Percentiles rank a stretch among this genome's conserved stretches.
phyloP scores from a whole-genome alignment of 2,888 invertebrate genomes.

The Poecilobothrus nobilitatus region DNA sequence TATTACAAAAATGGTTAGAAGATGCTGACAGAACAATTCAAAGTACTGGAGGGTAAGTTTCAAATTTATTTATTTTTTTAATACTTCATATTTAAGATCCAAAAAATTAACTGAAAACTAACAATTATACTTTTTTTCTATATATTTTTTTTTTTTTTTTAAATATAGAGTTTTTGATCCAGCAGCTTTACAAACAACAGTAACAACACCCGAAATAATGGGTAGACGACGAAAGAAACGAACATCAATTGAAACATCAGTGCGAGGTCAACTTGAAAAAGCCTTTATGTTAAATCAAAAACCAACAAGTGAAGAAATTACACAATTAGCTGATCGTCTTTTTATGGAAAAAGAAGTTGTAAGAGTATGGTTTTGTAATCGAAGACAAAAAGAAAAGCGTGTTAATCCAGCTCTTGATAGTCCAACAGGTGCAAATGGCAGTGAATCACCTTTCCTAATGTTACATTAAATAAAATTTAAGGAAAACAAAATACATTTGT shows the following conservation, averaged over 20 bases:
- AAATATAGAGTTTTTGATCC: conserved; percentile 39
- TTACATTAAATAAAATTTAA: conserved; percentile 26
- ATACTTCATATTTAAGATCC: neutral
- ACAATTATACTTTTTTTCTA: no score
- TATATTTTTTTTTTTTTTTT: conserved; percentile 4
- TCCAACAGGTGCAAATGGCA: conserved; percentile 53
- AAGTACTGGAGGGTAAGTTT: conserved; percentile 53
- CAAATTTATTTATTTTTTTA: neutral
- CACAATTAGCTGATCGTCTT: conserved; percentile 82
- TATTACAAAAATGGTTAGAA: conserved; percentile 94
- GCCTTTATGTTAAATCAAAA: conserved; percentile 92
- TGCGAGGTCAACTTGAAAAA: conserved; percentile 90
- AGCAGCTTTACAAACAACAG: conserved; percentile 56
- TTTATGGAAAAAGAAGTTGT: conserved; percentile 97
- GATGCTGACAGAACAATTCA: conserved; percentile 80
- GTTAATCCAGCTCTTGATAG: conserved; percentile 79
- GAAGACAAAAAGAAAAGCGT: conserved; percentile 92
- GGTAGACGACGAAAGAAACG: conserved; percentile 92
- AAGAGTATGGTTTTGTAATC: conserved; percentile 89
- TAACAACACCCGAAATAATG: conserved; percentile 79
- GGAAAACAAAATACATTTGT: neutral
- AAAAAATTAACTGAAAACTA: neutral
- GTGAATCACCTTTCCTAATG: conserved; percentile 40
- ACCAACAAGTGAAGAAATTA: conserved; percentile 93
- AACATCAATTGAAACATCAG: conserved; percentile 91